These are phyloP conservation scores for Volucella zonaria DNA, from an alignment of 2,888 invertebrate species.

Conservation along the genomic window DNA sequence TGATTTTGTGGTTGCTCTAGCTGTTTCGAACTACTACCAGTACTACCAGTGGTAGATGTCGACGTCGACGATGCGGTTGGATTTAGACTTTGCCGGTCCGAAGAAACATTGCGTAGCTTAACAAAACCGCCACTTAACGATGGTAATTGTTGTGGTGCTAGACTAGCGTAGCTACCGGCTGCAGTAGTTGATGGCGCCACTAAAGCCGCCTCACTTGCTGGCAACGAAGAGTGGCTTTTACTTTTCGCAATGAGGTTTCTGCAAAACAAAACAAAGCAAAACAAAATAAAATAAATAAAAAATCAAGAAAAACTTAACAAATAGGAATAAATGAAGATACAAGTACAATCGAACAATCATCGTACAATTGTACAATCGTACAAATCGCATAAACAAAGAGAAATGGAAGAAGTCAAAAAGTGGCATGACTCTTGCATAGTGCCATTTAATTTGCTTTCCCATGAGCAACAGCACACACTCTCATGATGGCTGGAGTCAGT, in stretches of 20 bases:
- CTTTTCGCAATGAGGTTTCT: conserved; percentile 82
- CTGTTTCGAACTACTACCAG: conserved; percentile 65
- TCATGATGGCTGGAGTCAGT: conserved; percentile 1
- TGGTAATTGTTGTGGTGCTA: conserved; percentile 80
- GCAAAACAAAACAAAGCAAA: conserved; percentile 63
- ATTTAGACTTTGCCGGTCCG: conserved; percentile 63
- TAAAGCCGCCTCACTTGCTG: conserved; percentile 75
- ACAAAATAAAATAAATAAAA: conserved; percentile 27
- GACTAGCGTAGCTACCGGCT: conserved; percentile 30
- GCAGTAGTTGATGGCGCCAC: conserved; percentile 23
- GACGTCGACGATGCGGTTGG: conserved; percentile 49
- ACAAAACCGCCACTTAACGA: conserved; percentile 79
- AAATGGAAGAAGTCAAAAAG: conserved; percentile 35
- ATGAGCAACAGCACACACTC: conserved; percentile 39
- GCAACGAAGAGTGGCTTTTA: conserved; percentile 81
- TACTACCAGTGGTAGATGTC: conserved; percentile 58
- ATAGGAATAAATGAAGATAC: conserved; percentile 22
- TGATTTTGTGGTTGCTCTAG: conserved; percentile 47
- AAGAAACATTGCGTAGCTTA: conserved; percentile 81
- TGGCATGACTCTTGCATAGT: conserved; percentile 32
- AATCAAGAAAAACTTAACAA: not conserved
- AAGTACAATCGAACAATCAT: not conserved
- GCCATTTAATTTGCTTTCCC: conserved; percentile 67
- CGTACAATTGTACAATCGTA: too few relatives aligned
- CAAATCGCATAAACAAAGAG: conserved; percentile 3